phyloP scores from a whole-genome alignment of 2,113 vertebrate genomes.

The Bambusicola thoracicus region DNA sequence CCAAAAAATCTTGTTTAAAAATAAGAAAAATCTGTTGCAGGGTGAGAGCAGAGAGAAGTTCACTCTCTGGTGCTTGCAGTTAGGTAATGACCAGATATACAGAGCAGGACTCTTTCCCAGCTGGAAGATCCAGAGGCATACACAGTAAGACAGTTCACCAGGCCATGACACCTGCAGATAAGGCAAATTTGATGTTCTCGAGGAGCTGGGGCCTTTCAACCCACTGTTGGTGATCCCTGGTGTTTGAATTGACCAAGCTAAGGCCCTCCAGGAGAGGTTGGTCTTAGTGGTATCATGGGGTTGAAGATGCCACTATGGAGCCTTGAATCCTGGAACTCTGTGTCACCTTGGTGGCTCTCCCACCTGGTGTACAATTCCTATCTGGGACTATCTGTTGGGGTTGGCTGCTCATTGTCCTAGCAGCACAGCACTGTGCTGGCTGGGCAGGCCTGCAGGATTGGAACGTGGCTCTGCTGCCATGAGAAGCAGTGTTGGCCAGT shows the following conservation, averaged over 20 bases:
- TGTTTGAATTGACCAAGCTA: not conserved
- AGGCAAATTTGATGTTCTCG: not conserved
- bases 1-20: not conserved
- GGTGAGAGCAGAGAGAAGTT: not conserved
- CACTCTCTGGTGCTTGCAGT: not conserved
- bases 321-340: rapidly evolving
- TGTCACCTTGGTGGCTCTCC: not conserved
- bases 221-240: not conserved
- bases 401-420: not conserved
- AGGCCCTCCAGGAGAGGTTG: not conserved
- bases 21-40: not conserved
- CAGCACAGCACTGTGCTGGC: not conserved
- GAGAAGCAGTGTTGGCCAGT: not conserved
- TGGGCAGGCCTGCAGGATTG: not conserved
- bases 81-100: not conserved
- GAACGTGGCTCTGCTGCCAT: not conserved
- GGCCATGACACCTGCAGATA: not conserved
- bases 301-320: not conserved
- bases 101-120: not conserved
- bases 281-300: not conserved
- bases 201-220: not conserved
- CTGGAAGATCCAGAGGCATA: not conserved
- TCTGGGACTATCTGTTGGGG: not conserved
- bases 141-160: not conserved
- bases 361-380: not conserved